phyloP scores from a whole-genome alignment of 2,888 invertebrate genomes.

The Byasa hedistus region DNA sequence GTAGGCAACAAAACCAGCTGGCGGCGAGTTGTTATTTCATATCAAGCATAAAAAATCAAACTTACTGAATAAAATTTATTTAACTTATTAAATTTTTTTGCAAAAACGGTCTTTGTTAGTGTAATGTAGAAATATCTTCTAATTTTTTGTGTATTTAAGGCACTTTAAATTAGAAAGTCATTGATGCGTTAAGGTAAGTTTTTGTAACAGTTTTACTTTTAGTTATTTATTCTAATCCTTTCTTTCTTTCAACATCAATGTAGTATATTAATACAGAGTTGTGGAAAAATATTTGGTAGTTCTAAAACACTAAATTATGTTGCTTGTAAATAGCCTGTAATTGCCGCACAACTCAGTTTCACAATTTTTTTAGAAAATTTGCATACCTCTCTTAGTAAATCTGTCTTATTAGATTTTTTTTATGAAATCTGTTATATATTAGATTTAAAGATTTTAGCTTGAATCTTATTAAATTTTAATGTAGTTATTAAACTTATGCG shows the following conservation, averaged over 20 bases:
- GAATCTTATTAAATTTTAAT: no score
- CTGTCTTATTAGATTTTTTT: no score
- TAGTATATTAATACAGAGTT: background rate
- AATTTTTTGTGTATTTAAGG: conserved; percentile 5
- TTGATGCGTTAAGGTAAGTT: conserved; percentile 16
- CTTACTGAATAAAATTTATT: conserved; percentile 3
- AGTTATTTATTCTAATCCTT: background rate
- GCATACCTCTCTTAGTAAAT: no score
- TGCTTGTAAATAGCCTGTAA: no score
- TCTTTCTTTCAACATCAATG: background rate
- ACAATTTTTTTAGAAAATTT: no score
- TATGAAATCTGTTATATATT: no score
- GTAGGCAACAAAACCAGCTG: conserved; percentile 11
- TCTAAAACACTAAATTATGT: no score
- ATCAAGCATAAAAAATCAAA: background rate
- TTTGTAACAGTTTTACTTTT: background rate
- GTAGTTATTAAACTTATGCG: no score
- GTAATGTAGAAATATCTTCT: background rate
- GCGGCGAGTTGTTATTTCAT: conserved; percentile 3
- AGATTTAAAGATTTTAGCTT: no score
- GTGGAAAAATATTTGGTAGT: background rate
- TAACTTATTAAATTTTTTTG: background rate
- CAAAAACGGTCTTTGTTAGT: background rate
- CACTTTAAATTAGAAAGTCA: conserved; percentile 17
- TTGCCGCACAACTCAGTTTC: no score